Conservation (phyloP, 2,888 invertebrate genomes). For the Andrena marginata region DNA sequence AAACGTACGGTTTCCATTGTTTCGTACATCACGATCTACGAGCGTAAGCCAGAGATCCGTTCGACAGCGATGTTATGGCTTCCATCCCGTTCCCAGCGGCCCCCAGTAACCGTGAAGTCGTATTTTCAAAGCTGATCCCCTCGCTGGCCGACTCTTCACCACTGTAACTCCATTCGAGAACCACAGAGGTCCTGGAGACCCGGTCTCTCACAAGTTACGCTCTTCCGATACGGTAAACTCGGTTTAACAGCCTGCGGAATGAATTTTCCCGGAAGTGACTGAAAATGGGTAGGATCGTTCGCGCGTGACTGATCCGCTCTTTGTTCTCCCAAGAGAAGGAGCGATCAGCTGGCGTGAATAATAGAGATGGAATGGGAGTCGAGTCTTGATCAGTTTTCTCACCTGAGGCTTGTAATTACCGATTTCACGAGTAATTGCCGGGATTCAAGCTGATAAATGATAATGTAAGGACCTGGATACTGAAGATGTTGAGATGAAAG, state of each 20-base stretch:
- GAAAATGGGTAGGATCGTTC: constrained; percentile 24
- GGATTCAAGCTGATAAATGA: neutral
- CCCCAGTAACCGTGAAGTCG: neutral
- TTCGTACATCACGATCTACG: neutral
- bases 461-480: neutral
- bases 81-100: constrained; percentile 16
- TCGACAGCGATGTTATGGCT: constrained; percentile 1
- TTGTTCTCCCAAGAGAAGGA: constrained; percentile 20
- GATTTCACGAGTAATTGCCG: neutral
- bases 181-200: neutral
- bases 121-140: constrained; percentile 16
- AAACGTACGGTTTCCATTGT: neutral
- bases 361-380: neutral
- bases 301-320: constrained; percentile 34
- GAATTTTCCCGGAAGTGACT: constrained; percentile 41
- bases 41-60: constrained; percentile 22
- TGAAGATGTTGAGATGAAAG: neutral
- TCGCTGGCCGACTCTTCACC: neutral
- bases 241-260: neutral
- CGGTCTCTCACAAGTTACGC: constrained; percentile 6
- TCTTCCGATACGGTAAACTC: constrained; percentile 2
- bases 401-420: neutral
- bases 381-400: neutral
- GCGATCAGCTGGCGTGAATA: constrained; percentile 2
- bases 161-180: neutral